phyloP scores from a whole-genome alignment of 1,140 invertebrate species.

The Vanessa tameamea region DNA sequence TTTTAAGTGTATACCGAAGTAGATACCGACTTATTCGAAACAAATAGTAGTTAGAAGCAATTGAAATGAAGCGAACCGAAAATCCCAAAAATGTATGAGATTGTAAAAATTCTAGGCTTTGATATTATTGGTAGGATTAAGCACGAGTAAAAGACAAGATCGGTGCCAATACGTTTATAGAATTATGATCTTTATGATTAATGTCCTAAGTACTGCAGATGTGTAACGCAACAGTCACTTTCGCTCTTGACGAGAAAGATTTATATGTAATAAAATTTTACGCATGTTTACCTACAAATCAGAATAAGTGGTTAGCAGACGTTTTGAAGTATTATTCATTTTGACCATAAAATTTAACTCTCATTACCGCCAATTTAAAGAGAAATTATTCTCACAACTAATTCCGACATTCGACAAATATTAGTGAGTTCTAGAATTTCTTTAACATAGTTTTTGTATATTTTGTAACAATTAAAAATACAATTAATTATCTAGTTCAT shows the following conservation, averaged over 20 bases:
- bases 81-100: neutral
- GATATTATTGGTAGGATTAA: neutral
- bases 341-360: slow-evolving; percentile 26
- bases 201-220: neutral
- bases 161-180: slow-evolving; percentile 3
- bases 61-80: too few species aligned
- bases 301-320: slow-evolving; percentile 33
- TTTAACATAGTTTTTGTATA: too few species aligned
- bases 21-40: too few species aligned
- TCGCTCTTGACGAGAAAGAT: slow-evolving; percentile 40
- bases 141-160: neutral
- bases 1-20: too few species aligned
- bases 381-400: neutral
- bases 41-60: too few species aligned
- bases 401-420: neutral
- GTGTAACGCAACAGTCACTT: slow-evolving; percentile 20
- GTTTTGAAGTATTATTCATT: slow-evolving; percentile 24
- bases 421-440: too few species aligned
- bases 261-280: slow-evolving; percentile 49
- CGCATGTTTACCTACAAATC: slow-evolving; percentile 56
- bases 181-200: slow-evolving; percentile 13
- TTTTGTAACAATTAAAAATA: too few species aligned
- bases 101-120: neutral
- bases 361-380: slow-evolving; percentile 22
- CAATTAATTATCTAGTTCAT: too few species aligned